Evolutionary conservation across 2,113 vertebrate species (phyloP).

Genomic region (Oreochromis tanganicae): DNA sequence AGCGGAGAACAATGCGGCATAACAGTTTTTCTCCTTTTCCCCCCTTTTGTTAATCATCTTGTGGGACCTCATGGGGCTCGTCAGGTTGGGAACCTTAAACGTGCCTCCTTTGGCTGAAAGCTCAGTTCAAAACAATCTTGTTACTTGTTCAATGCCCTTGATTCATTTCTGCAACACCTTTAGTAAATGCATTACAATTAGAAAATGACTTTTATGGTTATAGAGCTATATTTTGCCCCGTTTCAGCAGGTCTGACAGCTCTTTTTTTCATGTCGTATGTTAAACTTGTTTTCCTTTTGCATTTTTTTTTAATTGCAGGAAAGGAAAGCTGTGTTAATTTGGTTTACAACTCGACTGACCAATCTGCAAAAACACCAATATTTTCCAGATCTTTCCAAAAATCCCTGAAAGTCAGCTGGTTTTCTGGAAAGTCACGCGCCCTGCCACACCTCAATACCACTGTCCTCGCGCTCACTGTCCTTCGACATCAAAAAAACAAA

Average conservation of each 20-base stretch:
- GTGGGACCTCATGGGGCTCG: not conserved
- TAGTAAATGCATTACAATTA: not conserved
- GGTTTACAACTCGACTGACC: not conserved
- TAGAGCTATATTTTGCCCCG: not conserved
- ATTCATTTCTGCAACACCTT: not conserved
- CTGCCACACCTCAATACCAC: not conserved
- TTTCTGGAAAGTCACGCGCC: not conserved
- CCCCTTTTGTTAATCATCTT: not conserved
- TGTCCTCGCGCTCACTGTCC: not conserved
- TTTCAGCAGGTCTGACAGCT: not conserved
- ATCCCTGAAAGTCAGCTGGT: not conserved
- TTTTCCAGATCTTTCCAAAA: not conserved
- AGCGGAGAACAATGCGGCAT: not conserved
- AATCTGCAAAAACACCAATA: not conserved
- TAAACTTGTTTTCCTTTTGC: not conserved
- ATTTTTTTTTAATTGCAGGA: not conserved
- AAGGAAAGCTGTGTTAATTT: not conserved
- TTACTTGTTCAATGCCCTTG: not conserved
- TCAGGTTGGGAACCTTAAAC: not conserved
- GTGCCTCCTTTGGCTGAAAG: not conserved
- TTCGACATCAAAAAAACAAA: too few species aligned
- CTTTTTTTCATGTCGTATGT: not conserved
- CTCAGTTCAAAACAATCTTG: not conserved
- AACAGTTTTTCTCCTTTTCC: accelerated
- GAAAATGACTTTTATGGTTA: not conserved